Evolutionary conservation across 2,888 invertebrate species (phyloP).

Genomic region (Neoscelio sp.): DNA sequence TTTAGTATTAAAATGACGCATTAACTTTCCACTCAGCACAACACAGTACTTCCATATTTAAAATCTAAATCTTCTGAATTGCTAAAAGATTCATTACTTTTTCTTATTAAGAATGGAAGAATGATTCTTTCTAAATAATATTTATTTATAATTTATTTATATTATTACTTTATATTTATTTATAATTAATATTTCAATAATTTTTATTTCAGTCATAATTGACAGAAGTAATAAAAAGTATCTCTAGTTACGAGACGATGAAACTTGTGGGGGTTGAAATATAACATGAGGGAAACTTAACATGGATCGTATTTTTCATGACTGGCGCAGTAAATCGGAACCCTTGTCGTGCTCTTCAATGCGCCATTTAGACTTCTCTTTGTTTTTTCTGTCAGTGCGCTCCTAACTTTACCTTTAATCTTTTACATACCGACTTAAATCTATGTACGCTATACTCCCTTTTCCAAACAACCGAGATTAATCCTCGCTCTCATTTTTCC

Average conservation of each 20-base stretch:
- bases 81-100: too few species aligned
- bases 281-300: conserved; percentile 15
- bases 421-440: conserved; percentile 56
- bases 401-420: conserved; percentile 55
- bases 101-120: too few species aligned
- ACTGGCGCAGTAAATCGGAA: conserved; percentile 46
- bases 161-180: too few species aligned
- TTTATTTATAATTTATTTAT: too few species aligned
- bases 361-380: conserved; percentile 50
- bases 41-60: too few species aligned
- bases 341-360: conserved; percentile 48
- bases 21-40: too few species aligned
- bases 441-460: conserved; percentile 27
- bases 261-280: conserved; percentile 28
- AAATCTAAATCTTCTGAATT: too few species aligned
- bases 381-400: conserved; percentile 47
- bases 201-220: too few species aligned
- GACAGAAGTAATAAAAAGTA: too few species aligned
- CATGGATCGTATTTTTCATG: conserved; percentile 37
- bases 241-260: neutral
- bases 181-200: too few species aligned
- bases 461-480: conserved; percentile 46
- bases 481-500: conserved; percentile 34
- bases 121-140: too few species aligned
- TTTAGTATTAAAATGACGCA: too few species aligned